Conservation (phyloP, 2,888 invertebrate genomes). For the Vannuccia rotundouncinata region DNA sequence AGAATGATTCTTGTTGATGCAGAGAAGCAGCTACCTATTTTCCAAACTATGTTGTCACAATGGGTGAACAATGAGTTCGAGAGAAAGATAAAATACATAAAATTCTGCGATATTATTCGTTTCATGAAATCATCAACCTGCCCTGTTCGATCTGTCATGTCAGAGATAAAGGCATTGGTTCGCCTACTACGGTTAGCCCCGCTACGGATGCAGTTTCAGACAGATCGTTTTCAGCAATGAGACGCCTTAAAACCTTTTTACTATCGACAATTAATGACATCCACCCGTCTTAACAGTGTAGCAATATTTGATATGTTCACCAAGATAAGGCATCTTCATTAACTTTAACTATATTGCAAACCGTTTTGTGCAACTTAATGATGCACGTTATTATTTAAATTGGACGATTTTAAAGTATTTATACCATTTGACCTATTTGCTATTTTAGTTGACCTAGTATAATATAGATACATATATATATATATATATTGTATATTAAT, state of each 20-base stretch:
- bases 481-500: too few relatives aligned
- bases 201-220: neutral
- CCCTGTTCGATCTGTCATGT: neutral
- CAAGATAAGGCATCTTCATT: neutral
- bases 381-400: neutral
- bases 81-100: neutral
- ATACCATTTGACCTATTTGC: too few relatives aligned
- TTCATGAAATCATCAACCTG: neutral
- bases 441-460: too few relatives aligned
- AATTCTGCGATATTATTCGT: neutral
- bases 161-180: neutral
- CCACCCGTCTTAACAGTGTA: neutral
- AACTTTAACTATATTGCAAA: neutral
- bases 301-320: constrained; percentile 2
- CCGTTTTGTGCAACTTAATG: neutral
- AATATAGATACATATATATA: too few relatives aligned
- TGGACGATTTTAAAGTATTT: constrained; percentile 5
- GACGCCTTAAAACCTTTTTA: neutral
- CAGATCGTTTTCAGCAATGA: neutral
- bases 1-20: too few relatives aligned
- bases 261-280: neutral
- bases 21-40: neutral
- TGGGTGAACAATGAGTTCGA: neutral
- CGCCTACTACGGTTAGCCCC: neutral
- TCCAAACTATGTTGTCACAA: neutral